Conservation (phyloP, 2,797 vertebrate genomes). For the Sebastes cheni region DNA sequence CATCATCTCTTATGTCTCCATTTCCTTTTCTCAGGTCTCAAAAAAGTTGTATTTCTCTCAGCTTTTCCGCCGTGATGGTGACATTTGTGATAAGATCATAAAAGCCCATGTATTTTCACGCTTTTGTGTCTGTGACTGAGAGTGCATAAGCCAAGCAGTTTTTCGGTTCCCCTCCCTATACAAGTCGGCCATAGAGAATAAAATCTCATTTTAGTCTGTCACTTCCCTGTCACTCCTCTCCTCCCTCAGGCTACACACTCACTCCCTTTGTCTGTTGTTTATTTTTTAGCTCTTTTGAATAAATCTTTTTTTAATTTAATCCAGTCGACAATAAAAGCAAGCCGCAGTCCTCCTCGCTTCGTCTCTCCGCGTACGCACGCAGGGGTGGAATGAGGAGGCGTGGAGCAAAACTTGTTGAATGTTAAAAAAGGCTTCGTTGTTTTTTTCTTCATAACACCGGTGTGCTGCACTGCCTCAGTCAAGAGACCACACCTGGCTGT, state of each 20-base stretch:
- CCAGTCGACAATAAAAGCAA: slow-evolving; percentile 55
- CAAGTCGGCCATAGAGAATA: slow-evolving; percentile 37
- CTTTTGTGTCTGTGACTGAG: slow-evolving; percentile 8
- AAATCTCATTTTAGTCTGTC: slow-evolving; percentile 67
- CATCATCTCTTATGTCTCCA: slow-evolving; percentile 5
- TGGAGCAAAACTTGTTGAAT: slow-evolving; percentile 67
- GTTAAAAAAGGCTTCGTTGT: slow-evolving; percentile 61
- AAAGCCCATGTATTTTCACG: slow-evolving; percentile 21
- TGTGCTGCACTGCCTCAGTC: slow-evolving; percentile 17
- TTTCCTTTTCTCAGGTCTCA: background rate
- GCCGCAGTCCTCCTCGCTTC: slow-evolving; percentile 34
- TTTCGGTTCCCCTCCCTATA: background rate
- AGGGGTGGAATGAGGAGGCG: slow-evolving; percentile 62
- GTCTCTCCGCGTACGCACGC: slow-evolving; percentile 15
- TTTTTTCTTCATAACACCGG: slow-evolving; percentile 30
- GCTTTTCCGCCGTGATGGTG: slow-evolving; percentile 19
- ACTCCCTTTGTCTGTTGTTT: slow-evolving; percentile 57
- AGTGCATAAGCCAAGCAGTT: background rate
- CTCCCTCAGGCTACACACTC: slow-evolving; percentile 51
- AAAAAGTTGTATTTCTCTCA: slow-evolving; percentile 9
- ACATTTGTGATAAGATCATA: slow-evolving; percentile 40
- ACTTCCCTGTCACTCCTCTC: slow-evolving; percentile 50
- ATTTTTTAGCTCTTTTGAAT: slow-evolving; percentile 58
- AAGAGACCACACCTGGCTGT: slow-evolving; percentile 39
- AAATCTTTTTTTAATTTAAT: slow-evolving; percentile 61